phyloP scores from a whole-genome alignment of 2,113 vertebrate species.

The Illadopsis cleaveri region DNA sequence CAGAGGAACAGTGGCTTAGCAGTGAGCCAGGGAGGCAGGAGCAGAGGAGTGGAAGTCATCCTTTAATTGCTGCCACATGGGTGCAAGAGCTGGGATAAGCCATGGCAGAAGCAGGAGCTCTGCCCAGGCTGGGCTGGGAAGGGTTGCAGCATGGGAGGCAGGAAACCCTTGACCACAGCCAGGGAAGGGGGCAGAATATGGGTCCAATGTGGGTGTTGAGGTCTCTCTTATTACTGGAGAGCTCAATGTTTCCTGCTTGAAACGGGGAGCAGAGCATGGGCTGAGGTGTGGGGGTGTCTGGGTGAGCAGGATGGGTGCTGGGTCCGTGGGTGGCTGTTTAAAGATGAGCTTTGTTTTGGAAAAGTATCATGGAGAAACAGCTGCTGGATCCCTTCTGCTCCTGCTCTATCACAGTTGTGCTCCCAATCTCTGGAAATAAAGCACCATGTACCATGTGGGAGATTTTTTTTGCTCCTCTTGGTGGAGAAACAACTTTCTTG shows the following conservation, averaged over 20 bases:
- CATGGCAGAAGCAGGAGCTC: too few relatives aligned
- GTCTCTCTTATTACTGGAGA: too few relatives aligned
- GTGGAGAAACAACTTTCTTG: too few relatives aligned
- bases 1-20: background rate
- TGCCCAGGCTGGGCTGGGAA: too few relatives aligned
- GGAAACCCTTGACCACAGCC: too few relatives aligned
- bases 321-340: background rate
- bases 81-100: background rate
- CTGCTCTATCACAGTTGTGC: background rate
- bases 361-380: background rate
- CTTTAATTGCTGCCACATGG: background rate
- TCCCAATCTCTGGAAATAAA: background rate
- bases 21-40: background rate
- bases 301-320: background rate
- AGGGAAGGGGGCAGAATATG: too few relatives aligned
- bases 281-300: background rate
- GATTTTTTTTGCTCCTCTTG: background rate
- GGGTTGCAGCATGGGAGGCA: too few relatives aligned
- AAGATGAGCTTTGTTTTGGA: background rate
- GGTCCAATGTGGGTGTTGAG: too few relatives aligned
- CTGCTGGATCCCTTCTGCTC: background rate
- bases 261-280: too few relatives aligned
- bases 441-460: rapidly evolving
- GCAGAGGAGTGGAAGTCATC: background rate
- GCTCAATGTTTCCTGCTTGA: too few relatives aligned